Conservation (phyloP, 2,797 vertebrate species). For the Lagocephalus sceleratus region DNA sequence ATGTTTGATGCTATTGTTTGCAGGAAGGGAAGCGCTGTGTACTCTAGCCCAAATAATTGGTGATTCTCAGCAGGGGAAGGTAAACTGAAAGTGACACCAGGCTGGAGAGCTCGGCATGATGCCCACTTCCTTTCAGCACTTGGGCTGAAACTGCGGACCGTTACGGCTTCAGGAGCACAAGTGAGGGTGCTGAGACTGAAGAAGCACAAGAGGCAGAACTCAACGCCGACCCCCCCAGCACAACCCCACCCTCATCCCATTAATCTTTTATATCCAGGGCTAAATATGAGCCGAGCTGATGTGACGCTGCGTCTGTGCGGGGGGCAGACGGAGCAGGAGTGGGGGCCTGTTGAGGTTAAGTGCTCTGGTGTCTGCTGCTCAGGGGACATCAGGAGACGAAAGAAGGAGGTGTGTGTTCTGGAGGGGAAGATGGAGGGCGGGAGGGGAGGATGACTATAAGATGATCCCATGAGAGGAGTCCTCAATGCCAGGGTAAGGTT, state of each 20-base stretch:
- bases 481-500: constrained; percentile 54
- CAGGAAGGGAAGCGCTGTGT: constrained; percentile 38
- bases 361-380: constrained; percentile 69
- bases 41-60: constrained; percentile 68
- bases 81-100: constrained; percentile 72
- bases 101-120: constrained; percentile 58
- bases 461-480: constrained; percentile 57
- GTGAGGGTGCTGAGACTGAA: constrained; percentile 38
- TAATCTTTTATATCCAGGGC: constrained; percentile 73
- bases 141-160: constrained; percentile 50
- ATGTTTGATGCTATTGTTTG: constrained; percentile 63
- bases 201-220: constrained; percentile 44
- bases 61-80: constrained; percentile 70
- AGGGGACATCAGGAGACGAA: constrained; percentile 41
- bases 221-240: constrained; percentile 26
- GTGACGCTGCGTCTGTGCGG: constrained; percentile 62
- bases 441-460: constrained; percentile 34
- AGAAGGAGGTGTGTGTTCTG: constrained; percentile 19
- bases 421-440: constrained; percentile 30
- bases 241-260: constrained; percentile 44
- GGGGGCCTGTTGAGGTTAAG: constrained; percentile 74
- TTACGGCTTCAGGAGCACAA: constrained; percentile 40
- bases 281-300: constrained; percentile 73
- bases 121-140: constrained; percentile 60
- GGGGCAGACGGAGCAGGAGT: constrained; percentile 52